phyloP scores from a whole-genome alignment of 2,113 vertebrate genomes.

The Conger conger region DNA sequence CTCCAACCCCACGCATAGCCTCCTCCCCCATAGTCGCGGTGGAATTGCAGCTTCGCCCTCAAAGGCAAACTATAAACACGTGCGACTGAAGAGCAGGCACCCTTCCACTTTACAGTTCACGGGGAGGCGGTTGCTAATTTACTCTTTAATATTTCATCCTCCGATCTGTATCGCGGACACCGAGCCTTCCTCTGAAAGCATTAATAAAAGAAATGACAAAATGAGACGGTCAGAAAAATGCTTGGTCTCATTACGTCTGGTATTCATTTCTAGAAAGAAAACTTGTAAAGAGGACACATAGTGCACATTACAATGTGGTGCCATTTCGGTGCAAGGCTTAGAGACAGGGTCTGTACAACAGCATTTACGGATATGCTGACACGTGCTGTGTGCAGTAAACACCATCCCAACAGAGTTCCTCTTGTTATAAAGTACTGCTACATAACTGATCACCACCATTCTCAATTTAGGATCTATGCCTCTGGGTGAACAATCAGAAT shows the following conservation, averaged over 20 bases:
- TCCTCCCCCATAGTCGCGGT: neutral
- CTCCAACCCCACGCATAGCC: neutral
- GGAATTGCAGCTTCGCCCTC: neutral
- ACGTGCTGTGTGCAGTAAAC: neutral
- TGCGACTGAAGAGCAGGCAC: neutral
- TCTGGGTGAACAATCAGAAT: neutral
- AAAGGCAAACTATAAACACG: neutral
- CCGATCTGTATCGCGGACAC: neutral
- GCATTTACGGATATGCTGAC: neutral
- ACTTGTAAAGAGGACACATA: neutral
- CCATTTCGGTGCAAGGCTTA: neutral
- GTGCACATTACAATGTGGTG: neutral
- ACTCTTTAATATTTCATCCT: neutral
- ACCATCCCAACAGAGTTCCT: neutral
- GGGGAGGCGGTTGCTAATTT: neutral
- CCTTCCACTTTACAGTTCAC: neutral
- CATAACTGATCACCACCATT: neutral
- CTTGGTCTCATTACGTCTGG: neutral
- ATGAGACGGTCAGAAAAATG: neutral
- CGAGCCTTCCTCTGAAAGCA: neutral
- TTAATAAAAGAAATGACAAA: neutral
- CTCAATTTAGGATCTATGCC: neutral
- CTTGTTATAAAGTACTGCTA: neutral
- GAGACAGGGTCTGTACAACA: neutral
- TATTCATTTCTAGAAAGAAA: neutral